Conservation (phyloP, 2,113 vertebrate genomes). For the Bujurquina vittata region DNA sequence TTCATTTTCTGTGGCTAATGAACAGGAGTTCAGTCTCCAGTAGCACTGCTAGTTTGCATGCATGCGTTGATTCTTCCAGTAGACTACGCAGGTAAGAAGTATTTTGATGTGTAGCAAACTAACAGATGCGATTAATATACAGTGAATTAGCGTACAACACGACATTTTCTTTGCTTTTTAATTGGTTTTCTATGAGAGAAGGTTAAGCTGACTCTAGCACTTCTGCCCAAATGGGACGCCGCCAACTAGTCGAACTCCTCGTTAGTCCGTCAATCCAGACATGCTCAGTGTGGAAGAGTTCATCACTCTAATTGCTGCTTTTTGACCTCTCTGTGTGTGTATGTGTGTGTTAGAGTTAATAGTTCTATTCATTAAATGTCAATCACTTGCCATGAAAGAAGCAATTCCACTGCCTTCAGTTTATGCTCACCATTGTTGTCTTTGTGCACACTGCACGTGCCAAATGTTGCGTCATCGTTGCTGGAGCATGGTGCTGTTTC, state of each 20-base stretch:
- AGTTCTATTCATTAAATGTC: slow-evolving; percentile 55
- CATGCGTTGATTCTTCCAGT: background rate
- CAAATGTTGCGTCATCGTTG: background rate
- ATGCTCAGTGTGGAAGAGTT: slow-evolving; percentile 45
- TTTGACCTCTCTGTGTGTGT: slow-evolving; percentile 62
- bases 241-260: slow-evolving; percentile 32
- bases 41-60: too few species aligned
- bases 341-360: slow-evolving; percentile 55
- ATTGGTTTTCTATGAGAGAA: background rate
- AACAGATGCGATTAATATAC: background rate
- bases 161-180: background rate
- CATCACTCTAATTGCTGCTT: slow-evolving; percentile 61
- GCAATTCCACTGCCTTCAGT: background rate
- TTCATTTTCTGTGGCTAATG: background rate
- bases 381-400: slow-evolving; percentile 31
- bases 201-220: slow-evolving; percentile 5
- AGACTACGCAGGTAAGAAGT: background rate
- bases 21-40: background rate
- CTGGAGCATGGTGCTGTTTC: background rate
- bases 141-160: background rate
- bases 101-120: background rate
- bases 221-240: slow-evolving; percentile 23
- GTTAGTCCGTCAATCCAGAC: slow-evolving; percentile 57
- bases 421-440: background rate
- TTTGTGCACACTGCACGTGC: background rate